phyloP scores from a whole-genome alignment of 1,140 invertebrate genomes.

The Holcopasites calliopsidis region DNA sequence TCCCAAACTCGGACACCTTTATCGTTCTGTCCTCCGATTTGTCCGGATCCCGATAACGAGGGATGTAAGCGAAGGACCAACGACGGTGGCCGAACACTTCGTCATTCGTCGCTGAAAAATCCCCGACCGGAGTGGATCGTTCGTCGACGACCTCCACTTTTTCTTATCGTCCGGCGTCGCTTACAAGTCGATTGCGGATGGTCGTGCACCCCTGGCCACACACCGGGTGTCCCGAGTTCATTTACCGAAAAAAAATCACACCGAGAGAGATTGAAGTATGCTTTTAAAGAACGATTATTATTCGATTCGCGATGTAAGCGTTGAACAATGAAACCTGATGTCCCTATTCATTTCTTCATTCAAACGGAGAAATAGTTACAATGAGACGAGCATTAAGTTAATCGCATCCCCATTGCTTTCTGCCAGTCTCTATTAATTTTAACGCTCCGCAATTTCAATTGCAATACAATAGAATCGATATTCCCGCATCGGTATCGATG shows the following conservation, averaged over 20 bases:
- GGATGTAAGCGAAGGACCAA: constrained; percentile 35
- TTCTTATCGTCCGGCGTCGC: constrained; percentile 21
- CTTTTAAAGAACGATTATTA: not conserved
- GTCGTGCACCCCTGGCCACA: not conserved
- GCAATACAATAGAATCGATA: not conserved
- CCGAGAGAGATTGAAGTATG: not conserved
- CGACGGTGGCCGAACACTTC: constrained; percentile 2
- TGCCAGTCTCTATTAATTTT: too few relatives aligned
- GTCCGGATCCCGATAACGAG: constrained; percentile 38
- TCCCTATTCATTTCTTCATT: too few relatives aligned
- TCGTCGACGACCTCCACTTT: not conserved
- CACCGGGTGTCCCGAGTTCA: not conserved
- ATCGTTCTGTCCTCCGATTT: constrained; percentile 41
- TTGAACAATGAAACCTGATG: too few relatives aligned
- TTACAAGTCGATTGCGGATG: constrained; percentile 7
- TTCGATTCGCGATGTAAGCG: too few relatives aligned
- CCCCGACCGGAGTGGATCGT: constrained; percentile 1
- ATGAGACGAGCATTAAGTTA: too few relatives aligned
- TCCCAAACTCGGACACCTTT: constrained; percentile 32
- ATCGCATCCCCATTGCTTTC: too few relatives aligned
- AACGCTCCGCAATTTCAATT: not conserved
- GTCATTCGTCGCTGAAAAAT: constrained; percentile 40
- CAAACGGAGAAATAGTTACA: too few relatives aligned
- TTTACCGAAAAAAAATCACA: too few relatives aligned
- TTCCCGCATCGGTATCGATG: not conserved